Evolutionary conservation across 2,797 vertebrate species (phyloP), one percentile per base, ranked within the genome.

Genomic region (Gymnoscopelus braueri): DNA sequence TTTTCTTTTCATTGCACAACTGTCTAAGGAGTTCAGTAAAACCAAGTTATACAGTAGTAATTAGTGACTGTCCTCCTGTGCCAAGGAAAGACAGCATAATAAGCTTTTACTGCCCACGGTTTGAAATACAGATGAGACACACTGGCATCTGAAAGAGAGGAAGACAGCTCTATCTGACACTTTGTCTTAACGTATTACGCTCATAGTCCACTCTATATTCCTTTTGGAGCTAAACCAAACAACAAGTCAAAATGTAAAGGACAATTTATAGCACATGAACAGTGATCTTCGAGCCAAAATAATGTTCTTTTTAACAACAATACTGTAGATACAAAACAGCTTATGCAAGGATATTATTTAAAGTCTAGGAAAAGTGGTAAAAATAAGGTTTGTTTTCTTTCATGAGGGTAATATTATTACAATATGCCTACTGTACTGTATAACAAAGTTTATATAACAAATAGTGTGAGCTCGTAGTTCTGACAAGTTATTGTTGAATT

Each of bases 121-220:
- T 81, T 75, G 63, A 72, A 74, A 70, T 69, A 62, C 58, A 69
- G 75, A 74, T 75, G 52, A 63, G 58, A 78, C 29, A 29, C 26
- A 8, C 58, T 74, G 60, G 69, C 59, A 69, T 71, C 61, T 62
- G 67, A 57, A 77, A 72, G 19, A 19, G 15, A 73, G 24, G 8
- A n/a, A 63, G 60, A 32, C 5, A 51, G 60, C 23, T 54, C 65
- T 78, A 50, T 35, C 15, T 51, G 52, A 47, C 44, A 72, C 50
- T 51, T 65, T 72, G 51, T 69, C 52, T 55, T 19, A 23, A 24
- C 13, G 29, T 54, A 19, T 58, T 67, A 32, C 0, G 0, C 71
- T 74, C 4, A 24, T 7, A 39, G 65, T 52, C 9, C 13, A n/a
- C 44, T 50, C 59, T 51, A 9, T 69, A 7, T 63, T 72, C 65